Evolutionary conservation across 2,888 invertebrate genomes (phyloP).

Genomic region (Eilema caniola): DNA sequence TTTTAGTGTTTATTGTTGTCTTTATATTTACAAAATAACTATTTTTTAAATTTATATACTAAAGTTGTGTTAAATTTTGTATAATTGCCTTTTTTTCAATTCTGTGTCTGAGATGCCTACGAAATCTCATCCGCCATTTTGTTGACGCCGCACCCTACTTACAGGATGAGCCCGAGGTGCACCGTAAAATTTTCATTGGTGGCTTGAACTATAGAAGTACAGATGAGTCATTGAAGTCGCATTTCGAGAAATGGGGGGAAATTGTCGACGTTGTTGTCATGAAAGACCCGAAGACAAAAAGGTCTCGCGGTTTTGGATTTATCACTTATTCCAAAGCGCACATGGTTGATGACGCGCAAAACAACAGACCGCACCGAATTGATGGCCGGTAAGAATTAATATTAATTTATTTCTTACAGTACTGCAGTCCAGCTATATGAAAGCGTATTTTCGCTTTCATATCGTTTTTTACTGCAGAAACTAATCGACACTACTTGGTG

Average conservation of each 20-base stretch:
- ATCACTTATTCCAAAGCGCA: slow-evolving; percentile 97
- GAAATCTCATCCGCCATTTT: slow-evolving; percentile 77
- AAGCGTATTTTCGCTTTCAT: slow-evolving; percentile 68
- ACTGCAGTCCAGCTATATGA: slow-evolving; percentile 82
- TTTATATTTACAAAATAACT: not conserved
- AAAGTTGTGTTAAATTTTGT: not conserved
- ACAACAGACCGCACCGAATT: slow-evolving; percentile 95
- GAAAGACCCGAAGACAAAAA: slow-evolving; percentile 97
- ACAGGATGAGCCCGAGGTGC: slow-evolving; percentile 92
- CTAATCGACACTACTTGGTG: slow-evolving; percentile 76
- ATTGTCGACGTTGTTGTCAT: slow-evolving; percentile 98
- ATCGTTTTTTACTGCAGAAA: slow-evolving; percentile 83
- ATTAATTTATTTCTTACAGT: not conserved
- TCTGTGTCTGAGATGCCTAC: slow-evolving; percentile 11
- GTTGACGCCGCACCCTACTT: slow-evolving; percentile 75
- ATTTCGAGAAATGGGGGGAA: slow-evolving; percentile 99
- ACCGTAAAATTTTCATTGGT: slow-evolving; percentile 97
- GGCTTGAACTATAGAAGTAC: slow-evolving; percentile 98
- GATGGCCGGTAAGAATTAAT: slow-evolving; percentile 90
- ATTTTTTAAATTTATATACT: not conserved
- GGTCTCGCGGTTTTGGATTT: slow-evolving; percentile 99
- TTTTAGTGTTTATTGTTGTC: not conserved
- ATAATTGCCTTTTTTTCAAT: not conserved
- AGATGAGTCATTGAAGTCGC: slow-evolving; percentile 96
- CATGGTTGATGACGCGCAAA: slow-evolving; percentile 99